phyloP scores from a whole-genome alignment of 64 coral and sea anemone genomes.

The Cladopsammia gracilis region DNA sequence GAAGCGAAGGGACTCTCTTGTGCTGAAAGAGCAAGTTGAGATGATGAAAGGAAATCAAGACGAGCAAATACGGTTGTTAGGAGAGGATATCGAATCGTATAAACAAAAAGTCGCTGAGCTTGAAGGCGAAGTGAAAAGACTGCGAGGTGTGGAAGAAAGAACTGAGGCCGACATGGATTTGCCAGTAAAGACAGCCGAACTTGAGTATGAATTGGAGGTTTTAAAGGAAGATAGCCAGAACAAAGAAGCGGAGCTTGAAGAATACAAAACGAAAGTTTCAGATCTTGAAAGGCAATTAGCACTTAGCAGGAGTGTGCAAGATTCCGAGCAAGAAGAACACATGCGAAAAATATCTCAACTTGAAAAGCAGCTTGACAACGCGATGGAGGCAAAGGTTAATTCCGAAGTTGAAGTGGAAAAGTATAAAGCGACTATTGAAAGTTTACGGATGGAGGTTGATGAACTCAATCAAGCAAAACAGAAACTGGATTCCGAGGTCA shows the following conservation, averaged over 20 bases:
- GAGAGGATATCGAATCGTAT: constrained; percentile 64
- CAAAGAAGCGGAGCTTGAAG: constrained; percentile 68
- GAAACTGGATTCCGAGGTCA: not conserved
- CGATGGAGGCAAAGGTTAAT: not conserved
- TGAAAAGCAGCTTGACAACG: constrained; percentile 18
- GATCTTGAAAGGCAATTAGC: constrained; percentile 61
- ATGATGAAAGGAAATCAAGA: constrained; percentile 61
- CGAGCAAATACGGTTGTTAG: constrained; percentile 49
- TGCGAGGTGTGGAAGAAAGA: constrained; percentile 46
- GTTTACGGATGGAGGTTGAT: not conserved
- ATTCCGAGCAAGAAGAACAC: not conserved
- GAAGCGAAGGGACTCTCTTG: constrained; percentile 51
- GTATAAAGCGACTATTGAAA: not conserved
- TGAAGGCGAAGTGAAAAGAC: constrained; percentile 44
- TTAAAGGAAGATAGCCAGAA: constrained; percentile 43
- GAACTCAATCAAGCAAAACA: not conserved
- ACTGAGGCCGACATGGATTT: constrained; percentile 41
- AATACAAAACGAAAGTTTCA: constrained; percentile 53
- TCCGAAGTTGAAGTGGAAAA: not conserved
- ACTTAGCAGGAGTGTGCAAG: not conserved
- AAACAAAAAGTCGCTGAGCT: constrained; percentile 64
- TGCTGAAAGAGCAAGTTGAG: constrained; percentile 56
- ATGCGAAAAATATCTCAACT: constrained; percentile 6
- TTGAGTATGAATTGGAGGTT: constrained; percentile 51
- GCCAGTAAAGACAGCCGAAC: constrained; percentile 25